These are phyloP conservation scores for Leptinotarsa undecemlineata DNA, from an alignment of 1,140 invertebrate genomes.

Conservation along the genomic window DNA sequence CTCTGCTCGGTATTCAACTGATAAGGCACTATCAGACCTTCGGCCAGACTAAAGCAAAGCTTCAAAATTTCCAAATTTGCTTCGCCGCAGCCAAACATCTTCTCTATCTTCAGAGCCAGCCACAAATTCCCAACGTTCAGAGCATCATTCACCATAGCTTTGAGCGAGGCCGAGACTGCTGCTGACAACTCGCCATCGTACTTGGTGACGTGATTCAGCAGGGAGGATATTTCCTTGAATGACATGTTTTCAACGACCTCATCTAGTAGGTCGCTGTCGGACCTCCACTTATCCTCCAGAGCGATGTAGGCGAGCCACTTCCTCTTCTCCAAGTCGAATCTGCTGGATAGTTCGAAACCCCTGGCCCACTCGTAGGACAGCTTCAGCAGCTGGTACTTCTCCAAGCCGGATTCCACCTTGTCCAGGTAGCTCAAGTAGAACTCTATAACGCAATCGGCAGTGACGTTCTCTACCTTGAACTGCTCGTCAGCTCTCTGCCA, in stretches of 20 bases:
- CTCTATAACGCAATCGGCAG: conserved; percentile 58
- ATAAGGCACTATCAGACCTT: conserved; percentile 53
- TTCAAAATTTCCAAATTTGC: conserved; percentile 58
- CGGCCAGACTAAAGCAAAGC: conserved; percentile 58
- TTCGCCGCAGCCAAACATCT: conserved; percentile 56
- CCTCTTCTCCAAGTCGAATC: conserved; percentile 58
- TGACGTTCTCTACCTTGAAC: conserved; percentile 61
- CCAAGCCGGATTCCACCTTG: conserved; percentile 53
- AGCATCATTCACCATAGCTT: conserved; percentile 26
- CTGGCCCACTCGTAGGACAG: conserved; percentile 61
- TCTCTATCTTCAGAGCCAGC: conserved; percentile 57
- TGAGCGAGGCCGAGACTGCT: conserved; percentile 30
- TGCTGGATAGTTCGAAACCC: conserved; percentile 55
- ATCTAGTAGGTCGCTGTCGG: conserved; percentile 5
- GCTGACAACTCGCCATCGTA: conserved; percentile 15
- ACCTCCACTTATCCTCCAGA: conserved; percentile 46
- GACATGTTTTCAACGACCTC: conserved; percentile 21
- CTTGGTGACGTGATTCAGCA: conserved; percentile 29
- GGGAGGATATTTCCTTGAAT: conserved; percentile 42
- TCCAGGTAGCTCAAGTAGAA: conserved; percentile 62
- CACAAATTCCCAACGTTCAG: conserved; percentile 40
- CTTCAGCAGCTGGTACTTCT: conserved; percentile 61
- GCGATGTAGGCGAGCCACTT: conserved; percentile 61
- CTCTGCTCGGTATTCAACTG: conserved; percentile 52
- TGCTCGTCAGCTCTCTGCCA: conserved; percentile 62